Percentiles rank a stretch among this genome's conserved stretches.
phyloP scores from a whole-genome alignment of 2,797 vertebrate genomes.

The Neomorphus geoffroyi region DNA sequence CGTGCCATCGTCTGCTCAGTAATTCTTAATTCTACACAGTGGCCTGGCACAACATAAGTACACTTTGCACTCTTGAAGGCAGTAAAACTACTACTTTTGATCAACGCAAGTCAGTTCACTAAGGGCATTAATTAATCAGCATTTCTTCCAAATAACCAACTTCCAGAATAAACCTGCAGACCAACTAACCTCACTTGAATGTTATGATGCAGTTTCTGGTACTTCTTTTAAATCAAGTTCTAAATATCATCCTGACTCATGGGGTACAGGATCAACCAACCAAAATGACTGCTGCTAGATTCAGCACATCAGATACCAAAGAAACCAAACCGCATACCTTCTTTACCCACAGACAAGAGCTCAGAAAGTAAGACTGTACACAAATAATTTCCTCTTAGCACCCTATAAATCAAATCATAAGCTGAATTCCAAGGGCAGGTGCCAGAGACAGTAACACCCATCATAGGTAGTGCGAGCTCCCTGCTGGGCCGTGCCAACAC shows the following conservation, averaged over 20 bases:
- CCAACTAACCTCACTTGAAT: neutral
- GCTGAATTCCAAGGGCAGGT: neutral
- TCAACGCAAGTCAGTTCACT: neutral
- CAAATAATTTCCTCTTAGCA: accelerated
- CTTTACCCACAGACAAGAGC: neutral
- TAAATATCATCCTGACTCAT: neutral
- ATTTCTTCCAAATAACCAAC: neutral
- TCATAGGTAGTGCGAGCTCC: accelerated
- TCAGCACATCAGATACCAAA: accelerated
- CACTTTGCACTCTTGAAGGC: neutral
- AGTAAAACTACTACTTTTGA: neutral
- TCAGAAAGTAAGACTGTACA: no score
- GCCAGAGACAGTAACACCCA: neutral
- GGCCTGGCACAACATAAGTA: neutral
- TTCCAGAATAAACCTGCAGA: neutral
- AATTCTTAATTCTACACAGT: neutral
- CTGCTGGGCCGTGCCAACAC: neutral
- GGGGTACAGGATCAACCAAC: no score
- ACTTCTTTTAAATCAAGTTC: neutral
- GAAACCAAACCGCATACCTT: accelerated
- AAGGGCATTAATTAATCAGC: neutral
- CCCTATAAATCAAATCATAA: accelerated
- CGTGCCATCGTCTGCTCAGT: neutral
- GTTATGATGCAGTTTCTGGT: neutral
- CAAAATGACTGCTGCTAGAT: neutral